Base-by-base conservation (phyloP, 2,888 invertebrate genomes). In the Melikaiella ostensackeni region DNA sequence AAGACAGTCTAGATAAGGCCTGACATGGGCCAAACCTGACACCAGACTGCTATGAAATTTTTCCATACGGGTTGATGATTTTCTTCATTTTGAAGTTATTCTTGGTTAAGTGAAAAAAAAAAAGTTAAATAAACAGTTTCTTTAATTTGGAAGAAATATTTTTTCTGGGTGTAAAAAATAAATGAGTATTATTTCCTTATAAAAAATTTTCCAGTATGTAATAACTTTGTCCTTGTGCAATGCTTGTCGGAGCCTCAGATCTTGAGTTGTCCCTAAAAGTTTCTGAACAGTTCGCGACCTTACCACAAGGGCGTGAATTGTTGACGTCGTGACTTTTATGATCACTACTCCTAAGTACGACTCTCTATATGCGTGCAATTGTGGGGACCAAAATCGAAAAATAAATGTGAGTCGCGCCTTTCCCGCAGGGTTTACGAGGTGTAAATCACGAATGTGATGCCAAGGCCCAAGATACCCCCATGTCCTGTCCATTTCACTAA, bases 361-460 rank as follows among this genome's bases (percentile, higher is more conserved):
- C 27, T 30, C 50, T 64, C 35, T 57, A 73, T n/a, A 70, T 57
- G 50, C 70, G 50, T 70, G 70, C 70, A 70, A 70, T 70, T 70
- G 70, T 27, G n/a, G 70, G 50, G 50, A 30, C 70, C n/a, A 50
- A 46, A 66, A 66, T 19, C 46, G 27, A 66, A 46, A 70, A 70
- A 70, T 70, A 46, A 70, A 46, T 50, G 5, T 30, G 11, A 70
- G 50, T 70, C 46, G 30, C 3, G 50, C 50, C 46, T 50, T 66
- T 50, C 50, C 70, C 70, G 50, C 70, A 70, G 50, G 50, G 80
- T 86, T 86, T 86, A 86, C 85, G 86, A 87, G 79, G 85, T 86
- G 85, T 86, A 86, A 86, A 86, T 86, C 87, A 86, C 84, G 78
- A 85, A 83, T 77, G 79, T 75, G 83, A 85, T 42, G 42, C 42